Conservation (phyloP, 2,888 invertebrate genomes). For the Brachylomia viminalis region DNA sequence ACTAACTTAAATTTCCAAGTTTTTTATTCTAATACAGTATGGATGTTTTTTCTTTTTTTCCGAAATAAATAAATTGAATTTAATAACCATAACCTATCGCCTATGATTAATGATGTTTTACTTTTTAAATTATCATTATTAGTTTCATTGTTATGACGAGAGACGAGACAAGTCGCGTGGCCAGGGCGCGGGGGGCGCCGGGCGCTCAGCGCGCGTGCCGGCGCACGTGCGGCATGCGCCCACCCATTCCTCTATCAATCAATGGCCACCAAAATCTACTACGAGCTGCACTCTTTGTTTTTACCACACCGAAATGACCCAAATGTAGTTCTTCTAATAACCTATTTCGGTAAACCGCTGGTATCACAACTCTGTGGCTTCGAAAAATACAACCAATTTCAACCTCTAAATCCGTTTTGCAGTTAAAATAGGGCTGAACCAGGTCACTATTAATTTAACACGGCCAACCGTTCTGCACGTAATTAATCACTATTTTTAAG, state of each 20-base stretch:
- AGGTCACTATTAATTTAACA: slow-evolving; percentile 13
- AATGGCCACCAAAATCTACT: slow-evolving; percentile 35
- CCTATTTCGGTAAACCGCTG: background rate
- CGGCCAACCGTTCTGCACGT: slow-evolving; percentile 10
- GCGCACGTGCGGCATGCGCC: slow-evolving; percentile 17
- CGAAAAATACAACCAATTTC: slow-evolving; percentile 25
- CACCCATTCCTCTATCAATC: slow-evolving; percentile 14
- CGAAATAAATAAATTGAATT: no score
- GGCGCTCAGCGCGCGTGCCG: slow-evolving; percentile 12
- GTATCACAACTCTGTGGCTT: slow-evolving; percentile 31
- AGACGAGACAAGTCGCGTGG: no score
- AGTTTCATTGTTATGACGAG: no score
- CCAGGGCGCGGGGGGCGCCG: slow-evolving; percentile 18
- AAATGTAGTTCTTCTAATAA: slow-evolving; percentile 14
- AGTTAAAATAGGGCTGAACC: slow-evolving; percentile 21
- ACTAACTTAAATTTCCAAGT: no score
- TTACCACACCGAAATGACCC: slow-evolving; percentile 12
- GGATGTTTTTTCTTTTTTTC: no score
- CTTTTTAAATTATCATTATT: no score
- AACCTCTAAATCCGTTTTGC: slow-evolving; percentile 19
- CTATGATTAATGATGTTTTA: no score
- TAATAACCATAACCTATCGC: no score
- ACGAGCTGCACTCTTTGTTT: slow-evolving; percentile 34
- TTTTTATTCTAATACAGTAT: no score
- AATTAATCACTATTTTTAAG: slow-evolving; percentile 3